Conservation (phyloP, 37 sponge, comb jelly and placozoan species). For the Bolinopsis microptera region DNA sequence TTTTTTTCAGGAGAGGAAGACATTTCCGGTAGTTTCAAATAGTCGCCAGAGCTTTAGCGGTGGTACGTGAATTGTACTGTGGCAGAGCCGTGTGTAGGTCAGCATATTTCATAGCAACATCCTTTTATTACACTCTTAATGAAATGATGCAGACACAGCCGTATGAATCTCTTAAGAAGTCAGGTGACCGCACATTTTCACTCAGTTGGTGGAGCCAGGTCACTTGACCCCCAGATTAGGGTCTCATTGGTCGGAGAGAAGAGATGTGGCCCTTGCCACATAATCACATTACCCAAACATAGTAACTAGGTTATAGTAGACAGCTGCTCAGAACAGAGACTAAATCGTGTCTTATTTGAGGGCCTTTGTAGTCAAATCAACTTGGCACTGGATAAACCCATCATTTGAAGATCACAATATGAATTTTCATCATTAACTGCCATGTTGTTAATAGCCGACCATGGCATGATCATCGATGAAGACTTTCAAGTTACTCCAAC, state of each 20-base stretch:
- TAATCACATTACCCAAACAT: constrained; percentile 24
- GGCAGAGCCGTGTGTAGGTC: not conserved
- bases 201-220: not conserved
- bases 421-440: too few relatives aligned
- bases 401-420: too few relatives aligned
- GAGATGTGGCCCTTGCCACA: not conserved
- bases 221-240: not conserved
- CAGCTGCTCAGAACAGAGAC: not conserved
- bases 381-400: too few relatives aligned
- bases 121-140: not conserved
- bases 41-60: too few relatives aligned
- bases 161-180: not conserved
- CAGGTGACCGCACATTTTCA: not conserved
- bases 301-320: constrained; percentile 5
- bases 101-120: not conserved
- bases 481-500: too few relatives aligned
- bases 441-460: too few relatives aligned
- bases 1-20: too few relatives aligned
- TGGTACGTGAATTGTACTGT: not conserved
- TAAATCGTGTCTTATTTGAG: not conserved
- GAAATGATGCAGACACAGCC: constrained; percentile 10
- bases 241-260: not conserved
- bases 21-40: too few relatives aligned
- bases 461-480: too few relatives aligned
- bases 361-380: too few relatives aligned